A percentile compares a stretch with the other conserved stretches of the same genome.
Evolutionary conservation across 2,113 vertebrate genomes (phyloP).

Genomic region (Corvus hawaiiensis): DNA sequence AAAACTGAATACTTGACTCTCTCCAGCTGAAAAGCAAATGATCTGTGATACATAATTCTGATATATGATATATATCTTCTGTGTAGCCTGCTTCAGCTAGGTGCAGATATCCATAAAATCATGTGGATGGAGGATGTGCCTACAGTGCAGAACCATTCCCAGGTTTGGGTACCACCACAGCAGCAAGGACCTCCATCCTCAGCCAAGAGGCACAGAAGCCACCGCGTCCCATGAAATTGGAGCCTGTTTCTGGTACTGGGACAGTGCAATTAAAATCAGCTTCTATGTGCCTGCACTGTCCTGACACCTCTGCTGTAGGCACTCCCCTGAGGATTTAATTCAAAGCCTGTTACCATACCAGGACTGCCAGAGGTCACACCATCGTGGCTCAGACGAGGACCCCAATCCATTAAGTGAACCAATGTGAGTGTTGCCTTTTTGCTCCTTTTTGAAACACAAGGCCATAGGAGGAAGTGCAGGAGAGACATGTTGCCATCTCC

Average conservation of each 20-base stretch:
- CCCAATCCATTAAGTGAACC: not conserved
- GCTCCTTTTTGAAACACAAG: not conserved
- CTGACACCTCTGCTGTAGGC: not conserved
- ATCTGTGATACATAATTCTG: rapidly evolving
- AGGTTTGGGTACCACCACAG: not conserved
- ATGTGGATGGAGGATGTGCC: rapidly evolving
- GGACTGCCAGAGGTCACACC: not conserved
- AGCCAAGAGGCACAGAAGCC: not conserved
- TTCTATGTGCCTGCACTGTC: not conserved
- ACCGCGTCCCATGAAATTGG: rapidly evolving
- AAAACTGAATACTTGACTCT: not conserved
- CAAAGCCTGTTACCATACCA: not conserved
- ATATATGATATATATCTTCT: rapidly evolving
- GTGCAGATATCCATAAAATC: not conserved
- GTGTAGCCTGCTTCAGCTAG: not conserved
- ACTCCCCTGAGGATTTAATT: not conserved
- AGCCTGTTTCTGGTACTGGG: not conserved
- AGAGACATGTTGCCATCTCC: not conserved
- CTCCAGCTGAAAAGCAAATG: not conserved
- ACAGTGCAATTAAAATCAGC: not conserved
- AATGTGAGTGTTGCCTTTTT: not conserved
- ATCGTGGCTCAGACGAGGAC: not conserved
- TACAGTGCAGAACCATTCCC: rapidly evolving
- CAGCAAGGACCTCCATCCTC: not conserved
- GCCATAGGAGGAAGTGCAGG: not conserved